Evolutionary conservation across 2,888 invertebrate genomes (phyloP).

Genomic region (Anorthoa munda): DNA sequence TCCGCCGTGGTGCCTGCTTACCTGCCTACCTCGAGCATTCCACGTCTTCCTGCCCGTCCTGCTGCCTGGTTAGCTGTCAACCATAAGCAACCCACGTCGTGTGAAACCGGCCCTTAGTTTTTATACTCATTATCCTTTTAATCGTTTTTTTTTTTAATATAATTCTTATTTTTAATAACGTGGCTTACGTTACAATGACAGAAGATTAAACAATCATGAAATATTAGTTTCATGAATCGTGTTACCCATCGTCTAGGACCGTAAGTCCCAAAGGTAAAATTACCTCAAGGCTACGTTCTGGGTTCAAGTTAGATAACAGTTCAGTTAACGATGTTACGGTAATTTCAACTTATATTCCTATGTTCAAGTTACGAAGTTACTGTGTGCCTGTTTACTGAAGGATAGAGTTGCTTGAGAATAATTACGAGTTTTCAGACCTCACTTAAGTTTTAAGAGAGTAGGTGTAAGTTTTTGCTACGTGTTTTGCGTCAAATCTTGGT

Average conservation of each 20-base stretch:
- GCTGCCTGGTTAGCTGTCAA: no score
- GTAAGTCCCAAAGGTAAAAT: slow-evolving; percentile 62
- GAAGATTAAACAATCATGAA: no score
- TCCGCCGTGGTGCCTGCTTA: no score
- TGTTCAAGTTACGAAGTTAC: slow-evolving; percentile 55
- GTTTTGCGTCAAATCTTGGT: background rate
- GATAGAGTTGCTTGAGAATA: slow-evolving; percentile 41
- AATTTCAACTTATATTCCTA: slow-evolving; percentile 66
- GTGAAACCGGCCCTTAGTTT: no score
- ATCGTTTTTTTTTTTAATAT: no score
- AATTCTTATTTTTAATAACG: no score
- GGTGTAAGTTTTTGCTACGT: background rate
- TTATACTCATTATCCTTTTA: no score
- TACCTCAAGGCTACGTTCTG: slow-evolving; percentile 60
- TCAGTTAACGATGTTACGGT: slow-evolving; percentile 69
- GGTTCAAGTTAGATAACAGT: slow-evolving; percentile 69
- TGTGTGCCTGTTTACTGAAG: slow-evolving; percentile 39
- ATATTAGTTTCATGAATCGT: background rate
- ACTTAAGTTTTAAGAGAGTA: slow-evolving; percentile 26
- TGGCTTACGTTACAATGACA: no score
- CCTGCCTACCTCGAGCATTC: no score
- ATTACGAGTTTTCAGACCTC: slow-evolving; percentile 21
- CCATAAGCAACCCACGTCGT: no score
- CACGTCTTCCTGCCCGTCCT: no score
- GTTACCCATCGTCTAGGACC: slow-evolving; percentile 1